Percentiles rank a stretch among this genome's conserved stretches.
phyloP scores from a whole-genome alignment of 2,113 vertebrate genomes.

The Fregetta grallaria region DNA sequence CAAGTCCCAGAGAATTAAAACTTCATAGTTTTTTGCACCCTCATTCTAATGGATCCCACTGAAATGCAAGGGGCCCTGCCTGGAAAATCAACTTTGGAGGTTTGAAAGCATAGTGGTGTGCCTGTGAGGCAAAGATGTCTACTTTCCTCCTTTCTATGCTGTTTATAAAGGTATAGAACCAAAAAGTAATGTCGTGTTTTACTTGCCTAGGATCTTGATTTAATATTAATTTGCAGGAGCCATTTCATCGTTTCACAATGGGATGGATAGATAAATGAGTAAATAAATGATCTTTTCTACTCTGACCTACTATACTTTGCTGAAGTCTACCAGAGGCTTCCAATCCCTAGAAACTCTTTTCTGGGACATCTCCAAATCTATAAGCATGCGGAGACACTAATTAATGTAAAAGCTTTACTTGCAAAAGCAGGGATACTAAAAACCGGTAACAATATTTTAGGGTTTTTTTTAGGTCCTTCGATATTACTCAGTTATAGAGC shows the following conservation, averaged over 20 bases:
- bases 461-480: background rate
- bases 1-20: background rate
- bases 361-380: constrained; percentile 8
- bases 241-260: background rate
- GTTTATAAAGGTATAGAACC: background rate
- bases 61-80: background rate
- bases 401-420: constrained; percentile 23
- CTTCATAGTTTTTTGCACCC: background rate
- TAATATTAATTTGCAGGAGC: background rate
- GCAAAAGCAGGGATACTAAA: background rate
- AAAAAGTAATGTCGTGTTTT: background rate
- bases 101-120: background rate
- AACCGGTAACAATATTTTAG: background rate
- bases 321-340: constrained; percentile 19
- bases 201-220: background rate
- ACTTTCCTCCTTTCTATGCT: background rate
- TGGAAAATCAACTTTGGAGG: background rate
- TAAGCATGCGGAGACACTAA: background rate
- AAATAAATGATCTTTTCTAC: background rate
- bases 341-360: constrained; percentile 27
- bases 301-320: background rate
- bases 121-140: background rate
- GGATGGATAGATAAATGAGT: background rate
- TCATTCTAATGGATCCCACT: background rate
- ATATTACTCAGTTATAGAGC: background rate